Evolutionary conservation across 2,888 invertebrate genomes (phyloP).

Genomic region (Epistrophe eligans): DNA sequence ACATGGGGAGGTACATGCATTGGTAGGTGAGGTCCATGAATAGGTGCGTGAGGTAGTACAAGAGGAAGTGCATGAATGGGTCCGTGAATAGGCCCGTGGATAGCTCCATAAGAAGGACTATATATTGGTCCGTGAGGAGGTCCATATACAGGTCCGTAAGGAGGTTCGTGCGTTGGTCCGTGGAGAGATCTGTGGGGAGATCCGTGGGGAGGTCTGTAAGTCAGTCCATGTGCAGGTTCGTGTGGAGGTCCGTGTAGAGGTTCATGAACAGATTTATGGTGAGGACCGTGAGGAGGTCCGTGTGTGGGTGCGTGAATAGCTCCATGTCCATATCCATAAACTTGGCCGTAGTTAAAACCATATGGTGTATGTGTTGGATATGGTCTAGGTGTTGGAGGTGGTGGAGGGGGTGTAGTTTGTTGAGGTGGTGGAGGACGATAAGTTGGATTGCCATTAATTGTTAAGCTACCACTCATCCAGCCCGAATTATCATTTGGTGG

Average conservation of each 20-base stretch:
- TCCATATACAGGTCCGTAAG: not conserved
- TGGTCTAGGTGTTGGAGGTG: too few species aligned
- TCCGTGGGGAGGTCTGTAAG: too few species aligned
- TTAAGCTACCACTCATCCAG: conserved; percentile 1
- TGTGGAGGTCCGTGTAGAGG: too few species aligned
- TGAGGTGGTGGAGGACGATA: not conserved
- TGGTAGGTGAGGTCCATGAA: too few species aligned
- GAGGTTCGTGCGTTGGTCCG: not conserved
- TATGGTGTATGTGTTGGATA: not conserved
- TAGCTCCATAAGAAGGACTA: not conserved
- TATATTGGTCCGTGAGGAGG: not conserved
- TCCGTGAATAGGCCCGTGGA: too few species aligned
- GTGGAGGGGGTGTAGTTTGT: too few species aligned
- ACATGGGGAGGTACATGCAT: too few species aligned
- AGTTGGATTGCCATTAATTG: not conserved
- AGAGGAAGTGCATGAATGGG: too few species aligned
- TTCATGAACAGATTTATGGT: too few species aligned
- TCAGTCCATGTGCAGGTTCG: too few species aligned
- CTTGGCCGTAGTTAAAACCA: not conserved
- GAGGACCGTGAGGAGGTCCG: not conserved
- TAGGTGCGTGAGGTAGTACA: too few species aligned
- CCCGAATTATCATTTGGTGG: not conserved
- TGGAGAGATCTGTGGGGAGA: not conserved
- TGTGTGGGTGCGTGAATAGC: too few species aligned
- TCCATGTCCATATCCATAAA: not conserved